A percentile compares a stretch with the other conserved stretches of the same genome.
phyloP scores from a whole-genome alignment of 2,888 invertebrate species.

The Drosophila kambysellisi region DNA sequence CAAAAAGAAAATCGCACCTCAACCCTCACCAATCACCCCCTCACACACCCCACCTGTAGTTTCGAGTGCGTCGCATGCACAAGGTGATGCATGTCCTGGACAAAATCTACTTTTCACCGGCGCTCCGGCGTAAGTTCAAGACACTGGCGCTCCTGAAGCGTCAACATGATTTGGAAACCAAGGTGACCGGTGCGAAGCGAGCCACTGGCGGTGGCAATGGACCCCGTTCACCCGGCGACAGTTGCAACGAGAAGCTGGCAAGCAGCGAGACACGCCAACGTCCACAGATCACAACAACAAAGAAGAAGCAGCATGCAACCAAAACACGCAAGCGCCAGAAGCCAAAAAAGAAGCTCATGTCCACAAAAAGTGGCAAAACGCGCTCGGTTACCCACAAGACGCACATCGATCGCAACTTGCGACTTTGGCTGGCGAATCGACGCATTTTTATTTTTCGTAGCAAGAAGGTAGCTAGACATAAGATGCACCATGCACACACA shows the following conservation, averaged over 20 bases:
- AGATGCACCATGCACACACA: neutral
- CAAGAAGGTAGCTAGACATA: slow-evolving; percentile 58
- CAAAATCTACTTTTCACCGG: slow-evolving; percentile 81
- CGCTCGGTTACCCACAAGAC: slow-evolving; percentile 35
- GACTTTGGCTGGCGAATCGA: slow-evolving; percentile 76
- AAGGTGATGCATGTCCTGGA: slow-evolving; percentile 82
- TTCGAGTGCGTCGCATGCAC: slow-evolving; percentile 76
- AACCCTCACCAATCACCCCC: neutral
- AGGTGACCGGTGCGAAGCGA: slow-evolving; percentile 28
- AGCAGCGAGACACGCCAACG: neutral
- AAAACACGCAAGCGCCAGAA: slow-evolving; percentile 24
- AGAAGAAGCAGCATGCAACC: neutral
- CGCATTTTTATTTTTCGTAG: slow-evolving; percentile 74
- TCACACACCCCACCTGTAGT: slow-evolving; percentile 49
- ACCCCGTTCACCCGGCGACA: slow-evolving; percentile 7
- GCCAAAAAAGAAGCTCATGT: slow-evolving; percentile 50
- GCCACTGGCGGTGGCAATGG: slow-evolving; percentile 30
- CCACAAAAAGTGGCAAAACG: slow-evolving; percentile 40
- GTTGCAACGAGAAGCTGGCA: neutral
- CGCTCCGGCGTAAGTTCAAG: slow-evolving; percentile 73
- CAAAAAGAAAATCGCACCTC: slow-evolving; percentile 3
- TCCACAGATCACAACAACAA: slow-evolving; percentile 24
- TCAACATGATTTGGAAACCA: slow-evolving; percentile 50
- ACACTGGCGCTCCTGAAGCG: slow-evolving; percentile 59
- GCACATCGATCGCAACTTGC: slow-evolving; percentile 66